Base-by-base conservation (phyloP, 2,113 vertebrate genomes). In the Xerus inauris region DNA sequence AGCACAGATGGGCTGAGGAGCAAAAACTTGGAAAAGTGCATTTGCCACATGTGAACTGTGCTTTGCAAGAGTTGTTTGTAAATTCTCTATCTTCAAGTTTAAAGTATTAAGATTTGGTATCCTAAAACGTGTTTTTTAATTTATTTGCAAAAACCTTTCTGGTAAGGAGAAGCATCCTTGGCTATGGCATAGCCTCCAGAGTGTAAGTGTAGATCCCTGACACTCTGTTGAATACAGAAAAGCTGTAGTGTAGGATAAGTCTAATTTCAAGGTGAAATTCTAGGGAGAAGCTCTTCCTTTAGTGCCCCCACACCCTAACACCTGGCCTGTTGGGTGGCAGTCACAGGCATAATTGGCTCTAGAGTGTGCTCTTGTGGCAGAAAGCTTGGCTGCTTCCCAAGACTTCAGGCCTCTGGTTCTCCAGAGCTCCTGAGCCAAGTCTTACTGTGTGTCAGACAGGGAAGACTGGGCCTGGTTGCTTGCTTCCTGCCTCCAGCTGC, bases 221-320 rank as follows among this genome's bases (percentile, higher is more conserved):
- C 14, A 20, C n/a, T 47, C 1, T 67, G 3, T 9, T 89, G 30
- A 65, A 59, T 42, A 35, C 64, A 91, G 38, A n/a, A 77, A 85
- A 86, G n/a, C 75, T 42, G 19, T 72, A 8, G 59, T 86, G n/a
- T 62, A 69, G 11, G 75, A 51, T 79, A 42, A 72, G 9, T 87
- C 94, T 87, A 69, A 82, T 93, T 86, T 91, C 89, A 76, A 93
- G 76, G 40, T 91, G 42, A 69, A 77, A 79, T 82, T 92, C 84
- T 90, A 89, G 54, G 71, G 81, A 75, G 47, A n/a, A 26, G 22
- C 35, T 35, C 20, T 81, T 69, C 26, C 13, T 45, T 69, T n/a
- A 32, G 4, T 49, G 30, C 8, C 35, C 4, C 24, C 7, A 40
- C 2, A 16, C 28, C 28, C 51, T 5, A 35, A 19, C 4, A 42